A percentile compares a stretch with the other conserved stretches of the same genome.
Conservation (phyloP, 1,140 invertebrate species). For the Drosophila miranda region DNA sequence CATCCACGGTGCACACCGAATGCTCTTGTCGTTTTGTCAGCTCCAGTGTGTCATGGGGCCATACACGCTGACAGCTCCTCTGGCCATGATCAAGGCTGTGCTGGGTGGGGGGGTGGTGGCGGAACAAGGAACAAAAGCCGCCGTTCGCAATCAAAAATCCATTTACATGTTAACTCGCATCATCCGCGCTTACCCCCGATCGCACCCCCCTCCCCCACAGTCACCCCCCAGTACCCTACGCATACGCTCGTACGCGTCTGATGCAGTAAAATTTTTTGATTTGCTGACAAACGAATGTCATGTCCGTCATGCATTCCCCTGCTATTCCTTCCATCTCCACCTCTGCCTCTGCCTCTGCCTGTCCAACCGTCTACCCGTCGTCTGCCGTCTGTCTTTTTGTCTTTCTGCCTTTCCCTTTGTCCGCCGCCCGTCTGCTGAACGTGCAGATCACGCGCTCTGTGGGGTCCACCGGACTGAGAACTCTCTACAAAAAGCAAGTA, state of each 20-base stretch:
- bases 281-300: constrained; percentile 59
- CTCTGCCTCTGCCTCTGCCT: background rate
- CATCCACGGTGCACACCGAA: too few relatives aligned
- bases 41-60: constrained; percentile 3
- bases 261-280: constrained; percentile 35
- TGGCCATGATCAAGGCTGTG: constrained; percentile 48
- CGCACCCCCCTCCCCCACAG: constrained; percentile 5
- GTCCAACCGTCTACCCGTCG: too few relatives aligned
- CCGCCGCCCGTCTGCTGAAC: constrained; percentile 32
- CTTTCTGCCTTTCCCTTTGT: background rate
- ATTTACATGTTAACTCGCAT: constrained; percentile 66
- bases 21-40: too few relatives aligned
- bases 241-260: background rate
- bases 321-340: background rate
- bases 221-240: background rate
- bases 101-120: too few relatives aligned
- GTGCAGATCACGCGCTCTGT: constrained; percentile 57
- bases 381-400: background rate
- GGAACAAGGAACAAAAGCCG: constrained; percentile 30
- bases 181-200: constrained; percentile 16
- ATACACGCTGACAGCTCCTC: constrained; percentile 33
- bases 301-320: constrained; percentile 33
- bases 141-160: constrained; percentile 73
- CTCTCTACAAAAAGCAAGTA: background rate
- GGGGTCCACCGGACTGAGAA: constrained; percentile 29